These are phyloP conservation scores for Otolemur crassicaudatus DNA, from an alignment of 2,797 vertebrate genomes.

Conservation along the genomic window DNA sequence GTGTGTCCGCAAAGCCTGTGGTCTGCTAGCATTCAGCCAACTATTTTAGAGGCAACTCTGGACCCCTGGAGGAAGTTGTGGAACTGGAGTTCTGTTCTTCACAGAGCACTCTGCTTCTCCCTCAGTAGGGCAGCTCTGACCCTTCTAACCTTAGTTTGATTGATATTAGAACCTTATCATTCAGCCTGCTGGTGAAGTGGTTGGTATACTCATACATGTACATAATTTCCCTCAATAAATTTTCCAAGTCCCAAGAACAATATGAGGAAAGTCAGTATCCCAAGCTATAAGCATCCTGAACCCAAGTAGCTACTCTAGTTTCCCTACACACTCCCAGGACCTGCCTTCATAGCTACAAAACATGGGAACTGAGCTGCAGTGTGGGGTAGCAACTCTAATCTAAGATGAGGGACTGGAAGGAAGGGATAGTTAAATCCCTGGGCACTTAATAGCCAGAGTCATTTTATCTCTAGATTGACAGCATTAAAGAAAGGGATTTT, in stretches of 20 bases:
- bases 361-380: background rate
- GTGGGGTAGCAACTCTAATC: background rate
- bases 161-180: background rate
- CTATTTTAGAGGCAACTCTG: background rate
- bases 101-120: background rate
- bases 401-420: background rate
- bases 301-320: background rate
- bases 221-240: background rate
- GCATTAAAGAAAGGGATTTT: slow-evolving; percentile 4
- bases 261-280: background rate
- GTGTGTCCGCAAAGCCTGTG: background rate
- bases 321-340: background rate
- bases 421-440: background rate
- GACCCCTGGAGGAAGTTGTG: background rate
- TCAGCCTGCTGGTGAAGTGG: background rate
- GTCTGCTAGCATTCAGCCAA: background rate
- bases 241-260: background rate
- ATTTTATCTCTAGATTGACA: slow-evolving; percentile 10
- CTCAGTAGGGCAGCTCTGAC: background rate
- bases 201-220: background rate
- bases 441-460: background rate
- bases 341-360: background rate
- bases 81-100: background rate
- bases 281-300: background rate
- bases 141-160: background rate